A percentile compares a stretch with the other conserved stretches of the same genome.
These are phyloP conservation scores for Pan paniscus DNA, from an alignment of 2,113 vertebrate species.

Conservation along the genomic window DNA sequence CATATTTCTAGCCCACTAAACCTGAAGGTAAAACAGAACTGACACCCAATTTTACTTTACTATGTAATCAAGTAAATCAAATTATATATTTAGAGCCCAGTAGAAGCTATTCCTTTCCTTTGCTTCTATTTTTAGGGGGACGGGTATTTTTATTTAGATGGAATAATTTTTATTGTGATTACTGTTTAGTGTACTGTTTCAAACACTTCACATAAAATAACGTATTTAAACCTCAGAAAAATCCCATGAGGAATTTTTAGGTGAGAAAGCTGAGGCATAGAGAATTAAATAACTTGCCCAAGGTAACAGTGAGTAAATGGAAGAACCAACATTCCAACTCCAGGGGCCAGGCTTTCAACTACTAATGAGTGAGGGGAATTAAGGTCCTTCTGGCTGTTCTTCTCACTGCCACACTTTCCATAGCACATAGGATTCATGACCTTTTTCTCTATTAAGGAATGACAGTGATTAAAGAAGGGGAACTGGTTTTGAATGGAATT, in stretches of 20 bases:
- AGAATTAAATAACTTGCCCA: neutral
- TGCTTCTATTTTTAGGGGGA: neutral
- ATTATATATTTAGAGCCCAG: neutral
- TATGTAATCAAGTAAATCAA: neutral
- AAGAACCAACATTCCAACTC: neutral
- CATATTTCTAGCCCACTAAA: neutral
- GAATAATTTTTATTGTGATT: neutral
- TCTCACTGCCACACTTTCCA: neutral
- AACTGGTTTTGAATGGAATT: neutral
- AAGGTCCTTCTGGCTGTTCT: neutral
- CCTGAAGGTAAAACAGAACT: neutral
- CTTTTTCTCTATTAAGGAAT: neutral
- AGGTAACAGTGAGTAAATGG: neutral
- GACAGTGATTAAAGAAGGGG: neutral
- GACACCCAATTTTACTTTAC: neutral
- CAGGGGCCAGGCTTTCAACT: neutral
- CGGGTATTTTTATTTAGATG: neutral
- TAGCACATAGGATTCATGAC: neutral
- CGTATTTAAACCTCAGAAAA: neutral
- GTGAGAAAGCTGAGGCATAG: neutral
- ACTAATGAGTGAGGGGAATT: neutral
- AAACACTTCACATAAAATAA: neutral
- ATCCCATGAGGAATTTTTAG: neutral
- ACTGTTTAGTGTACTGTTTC: neutral
- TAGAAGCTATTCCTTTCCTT: neutral